Evolutionary conservation across 2,113 vertebrate genomes (phyloP), one percentile per base, ranked within the genome.

Genomic region (Crotalus tigris): DNA sequence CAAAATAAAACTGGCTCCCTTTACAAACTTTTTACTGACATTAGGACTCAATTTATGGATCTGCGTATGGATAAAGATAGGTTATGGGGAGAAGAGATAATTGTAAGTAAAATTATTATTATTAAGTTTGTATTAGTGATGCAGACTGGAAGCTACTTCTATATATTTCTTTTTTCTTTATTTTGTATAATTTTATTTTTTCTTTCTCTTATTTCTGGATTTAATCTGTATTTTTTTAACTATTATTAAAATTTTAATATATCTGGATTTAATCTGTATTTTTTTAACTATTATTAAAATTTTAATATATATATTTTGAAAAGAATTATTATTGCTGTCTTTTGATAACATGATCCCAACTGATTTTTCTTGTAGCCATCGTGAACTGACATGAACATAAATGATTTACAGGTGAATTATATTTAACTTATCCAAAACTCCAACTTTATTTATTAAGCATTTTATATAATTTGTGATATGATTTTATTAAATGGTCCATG

Each of bases 371-470:
- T 39, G 91, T 94, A 95, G 29, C 3, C 58, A 51, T 92, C 17
- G 11, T 51, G 88, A 11, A 12, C 57, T 39, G 81, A 55, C 26
- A 92, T 94, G 94, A 95, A 85, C 5, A 57, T 19, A 12, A 23
- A 88, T 94, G 59, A 96, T 3, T 8, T 81, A 64, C 91, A 53
- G 93, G 87, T 33, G 93, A 91, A 91, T 94, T 94, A 94, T 85
- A 91, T 49, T 81, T 81, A 53, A 51, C 39, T 26, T 2, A 33
- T 90, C 59, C 10, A 91, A 92, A 58, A 58, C 2, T 58, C 57
- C 33, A 87, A 58, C 33, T 15, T 94, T 33, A 87, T 44, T 0
- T 4, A 89, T 90, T 39, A 17, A 92, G 54, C 10, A 33, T 58
- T 69, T 39, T 90, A n/a, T 2, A 90, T 92, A 92, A 91, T 85